phyloP scores from a whole-genome alignment of 1,140 invertebrate genomes.

The Octopus bimaculoides region DNA sequence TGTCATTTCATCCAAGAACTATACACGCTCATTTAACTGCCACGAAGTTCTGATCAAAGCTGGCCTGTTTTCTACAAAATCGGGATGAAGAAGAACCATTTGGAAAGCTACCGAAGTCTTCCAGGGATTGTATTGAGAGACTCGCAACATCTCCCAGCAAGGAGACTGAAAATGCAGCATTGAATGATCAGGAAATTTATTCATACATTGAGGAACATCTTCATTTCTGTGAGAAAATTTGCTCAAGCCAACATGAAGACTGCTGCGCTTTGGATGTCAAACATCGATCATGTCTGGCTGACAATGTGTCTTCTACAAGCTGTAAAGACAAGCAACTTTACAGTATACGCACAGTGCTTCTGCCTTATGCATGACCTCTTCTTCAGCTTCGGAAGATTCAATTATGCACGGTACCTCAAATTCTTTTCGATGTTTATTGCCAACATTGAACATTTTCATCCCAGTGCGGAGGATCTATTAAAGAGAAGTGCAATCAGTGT shows the following conservation, averaged over 20 bases:
- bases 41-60: background rate
- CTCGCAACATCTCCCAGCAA: too few relatives aligned
- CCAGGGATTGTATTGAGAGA: background rate
- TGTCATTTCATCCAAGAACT: too few relatives aligned
- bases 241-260: too few relatives aligned
- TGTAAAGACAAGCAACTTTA: conserved; percentile 31
- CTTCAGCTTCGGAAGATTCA: conserved; percentile 34
- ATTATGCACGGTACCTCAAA: conserved; percentile 33
- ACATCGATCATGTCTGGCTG: conserved; percentile 30
- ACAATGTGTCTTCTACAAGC: conserved; percentile 20
- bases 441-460: conserved; percentile 29
- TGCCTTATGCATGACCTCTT: conserved; percentile 29
- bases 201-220: too few relatives aligned
- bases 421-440: conserved; percentile 28
- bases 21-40: background rate
- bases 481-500: conserved; percentile 28
- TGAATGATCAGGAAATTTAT: too few relatives aligned
- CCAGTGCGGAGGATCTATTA: conserved; percentile 22
- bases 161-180: too few relatives aligned
- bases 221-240: too few relatives aligned
- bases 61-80: background rate
- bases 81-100: background rate
- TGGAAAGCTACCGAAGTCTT: background rate
- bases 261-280: conserved; percentile 28
- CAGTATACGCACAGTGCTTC: conserved; percentile 22